phyloP scores from a whole-genome alignment of 2,888 invertebrate species.

The Allygus modestus region DNA sequence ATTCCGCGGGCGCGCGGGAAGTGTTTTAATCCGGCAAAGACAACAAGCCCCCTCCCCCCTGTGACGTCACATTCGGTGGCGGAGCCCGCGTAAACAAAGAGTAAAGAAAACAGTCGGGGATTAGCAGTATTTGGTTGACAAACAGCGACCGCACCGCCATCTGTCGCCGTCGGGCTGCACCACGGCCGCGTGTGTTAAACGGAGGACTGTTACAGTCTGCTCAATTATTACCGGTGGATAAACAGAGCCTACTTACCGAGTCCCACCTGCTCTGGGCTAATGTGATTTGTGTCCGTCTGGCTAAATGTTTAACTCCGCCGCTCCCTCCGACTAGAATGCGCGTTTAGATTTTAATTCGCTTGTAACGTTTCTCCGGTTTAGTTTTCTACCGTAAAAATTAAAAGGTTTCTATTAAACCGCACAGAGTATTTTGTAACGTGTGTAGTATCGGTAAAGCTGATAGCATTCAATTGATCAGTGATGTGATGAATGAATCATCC shows the following conservation, averaged over 20 bases:
- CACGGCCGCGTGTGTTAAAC: not conserved
- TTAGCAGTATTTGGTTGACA: conserved; percentile 12
- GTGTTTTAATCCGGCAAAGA: conserved; percentile 44
- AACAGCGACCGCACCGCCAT: conserved; percentile 16
- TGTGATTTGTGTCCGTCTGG: conserved; percentile 45
- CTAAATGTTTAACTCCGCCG: conserved; percentile 36
- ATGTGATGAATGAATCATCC: too few species aligned
- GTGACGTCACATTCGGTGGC: not conserved
- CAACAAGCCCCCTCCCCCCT: not conserved
- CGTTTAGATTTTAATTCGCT: conserved; percentile 3
- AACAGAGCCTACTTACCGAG: conserved; percentile 57
- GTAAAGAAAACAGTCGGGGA: conserved; percentile 53
- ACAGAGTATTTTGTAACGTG: too few species aligned
- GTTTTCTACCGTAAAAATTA: not conserved
- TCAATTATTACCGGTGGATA: conserved; percentile 55
- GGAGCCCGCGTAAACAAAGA: conserved; percentile 25
- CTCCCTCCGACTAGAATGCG: not conserved
- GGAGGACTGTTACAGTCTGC: not conserved
- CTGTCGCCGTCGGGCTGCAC: not conserved
- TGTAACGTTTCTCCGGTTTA: not conserved
- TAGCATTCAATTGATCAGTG: too few species aligned
- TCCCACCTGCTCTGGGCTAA: conserved; percentile 50
- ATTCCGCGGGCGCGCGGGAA: conserved; percentile 28
- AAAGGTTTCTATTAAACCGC: too few species aligned
- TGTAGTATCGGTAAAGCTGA: too few species aligned